Conservation (phyloP, 2,113 vertebrate species). For the Tinamus guttatus region DNA sequence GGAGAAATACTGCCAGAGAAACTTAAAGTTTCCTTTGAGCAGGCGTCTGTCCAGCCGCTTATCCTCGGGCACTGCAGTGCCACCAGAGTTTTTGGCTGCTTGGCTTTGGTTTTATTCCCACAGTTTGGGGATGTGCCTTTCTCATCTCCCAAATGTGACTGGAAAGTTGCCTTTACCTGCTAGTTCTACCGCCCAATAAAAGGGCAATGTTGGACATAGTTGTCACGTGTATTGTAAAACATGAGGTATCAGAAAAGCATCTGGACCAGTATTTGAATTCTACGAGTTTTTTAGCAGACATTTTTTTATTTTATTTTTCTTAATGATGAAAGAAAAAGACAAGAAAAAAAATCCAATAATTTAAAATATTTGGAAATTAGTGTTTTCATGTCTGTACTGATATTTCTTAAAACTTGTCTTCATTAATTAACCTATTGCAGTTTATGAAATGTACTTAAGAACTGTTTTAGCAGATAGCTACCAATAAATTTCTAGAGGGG, state of each 20-base stretch:
- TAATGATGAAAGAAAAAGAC: neutral
- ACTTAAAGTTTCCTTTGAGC: neutral
- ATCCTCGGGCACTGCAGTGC: no score
- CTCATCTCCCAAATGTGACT: neutral
- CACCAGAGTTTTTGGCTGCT: rapidly evolving
- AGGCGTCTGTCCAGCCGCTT: neutral
- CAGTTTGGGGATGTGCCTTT: neutral
- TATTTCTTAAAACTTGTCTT: neutral
- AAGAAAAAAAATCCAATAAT: neutral
- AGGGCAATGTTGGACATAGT: neutral
- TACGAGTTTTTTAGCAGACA: neutral
- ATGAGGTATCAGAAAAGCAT: rapidly evolving
- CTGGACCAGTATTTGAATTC: neutral
- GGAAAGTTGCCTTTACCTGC: neutral
- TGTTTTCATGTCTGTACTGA: rapidly evolving
- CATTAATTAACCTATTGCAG: neutral
- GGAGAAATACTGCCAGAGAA: neutral
- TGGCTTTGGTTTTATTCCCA: neutral
- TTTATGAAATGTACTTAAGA: neutral
- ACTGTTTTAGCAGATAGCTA: neutral
- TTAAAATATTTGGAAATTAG: neutral
- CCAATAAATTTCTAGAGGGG: no score
- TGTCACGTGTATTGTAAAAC: neutral
- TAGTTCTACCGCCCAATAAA: neutral
- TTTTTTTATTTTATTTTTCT: neutral